Evolutionary conservation across 1,140 invertebrate genomes (phyloP), one percentile per base, ranked within the genome.

Genomic region (Drosophila saltans): DNA sequence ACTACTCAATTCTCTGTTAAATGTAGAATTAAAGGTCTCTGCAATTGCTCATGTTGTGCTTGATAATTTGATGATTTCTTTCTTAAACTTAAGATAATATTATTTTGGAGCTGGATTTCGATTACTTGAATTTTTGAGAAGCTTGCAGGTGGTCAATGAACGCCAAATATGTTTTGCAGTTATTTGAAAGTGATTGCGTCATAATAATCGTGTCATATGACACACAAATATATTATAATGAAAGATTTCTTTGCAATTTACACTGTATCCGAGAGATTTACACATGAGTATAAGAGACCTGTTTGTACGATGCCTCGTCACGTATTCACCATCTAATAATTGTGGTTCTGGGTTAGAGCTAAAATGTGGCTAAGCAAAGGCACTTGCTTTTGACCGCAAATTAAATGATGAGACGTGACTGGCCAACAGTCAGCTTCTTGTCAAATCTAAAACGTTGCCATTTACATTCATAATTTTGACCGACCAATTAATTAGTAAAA

Each of bases 341-440:
- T 62, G 67, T 61, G 41, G 60, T 79, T 79, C 76, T 79, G 73
- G 45, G 45, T 52, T 52, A 52, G 16, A 48, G 16, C 45, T 48
- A 2, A 21, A 48, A 48, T 26, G 45, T 52, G 45, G 30, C 33
- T 40, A 64, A 64, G 16, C 62, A 33, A 3, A 30, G 43, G 40
- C 62, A 64, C 28, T 43, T 64, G 24, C 10, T 6, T 21, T 45
- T 45, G 60, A 45, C 60, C 60, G 45, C 62, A 48, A 63, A 64
- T 52, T 33, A 66, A 56, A 67, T 80, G 74, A 55, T 63, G 65
- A 43, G 58, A 79, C 77, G 74, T 79, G 77, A 16, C 43, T 4
- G 40, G 55, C 58, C 56, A 58, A 58, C 4, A 36, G 30, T 11
- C 30, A 36, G 2, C 28, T 36, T 33, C n/a, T 33, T 36, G 45